phyloP scores from a whole-genome alignment of 2,113 vertebrate genomes.

The Trogon surrucura region DNA sequence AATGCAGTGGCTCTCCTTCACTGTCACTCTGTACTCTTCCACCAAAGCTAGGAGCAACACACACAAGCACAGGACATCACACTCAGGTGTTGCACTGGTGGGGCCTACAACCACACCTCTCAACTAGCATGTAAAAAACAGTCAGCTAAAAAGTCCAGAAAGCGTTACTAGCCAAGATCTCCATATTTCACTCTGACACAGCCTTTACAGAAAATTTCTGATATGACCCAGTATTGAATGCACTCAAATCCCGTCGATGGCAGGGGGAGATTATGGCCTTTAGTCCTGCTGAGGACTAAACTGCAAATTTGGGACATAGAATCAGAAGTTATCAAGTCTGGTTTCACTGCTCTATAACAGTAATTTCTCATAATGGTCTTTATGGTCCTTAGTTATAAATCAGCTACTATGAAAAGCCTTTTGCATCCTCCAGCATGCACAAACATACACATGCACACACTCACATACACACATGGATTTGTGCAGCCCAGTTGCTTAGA shows the following conservation, averaged over 20 bases:
- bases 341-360: not conserved
- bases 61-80: not conserved
- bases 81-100: not conserved
- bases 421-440: not conserved
- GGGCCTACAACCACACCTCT: not conserved
- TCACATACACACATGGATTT: not conserved
- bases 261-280: not conserved
- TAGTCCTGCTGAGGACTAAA: not conserved
- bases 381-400: not conserved
- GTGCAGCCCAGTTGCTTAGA: not conserved
- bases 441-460: not conserved
- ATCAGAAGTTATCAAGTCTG: not conserved
- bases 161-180: not conserved
- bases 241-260: not conserved
- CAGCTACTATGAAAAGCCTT: not conserved
- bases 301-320: not conserved
- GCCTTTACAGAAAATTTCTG: not conserved
- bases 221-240: rapidly evolving
- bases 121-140: not conserved
- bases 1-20: constrained; percentile 95
- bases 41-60: constrained; percentile 79
- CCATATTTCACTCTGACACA: not conserved
- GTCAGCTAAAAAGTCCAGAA: not conserved
- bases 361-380: not conserved
- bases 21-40: constrained; percentile 94